Evolutionary conservation across 2,797 vertebrate genomes (phyloP).

Genomic region (Staurois parvus): DNA sequence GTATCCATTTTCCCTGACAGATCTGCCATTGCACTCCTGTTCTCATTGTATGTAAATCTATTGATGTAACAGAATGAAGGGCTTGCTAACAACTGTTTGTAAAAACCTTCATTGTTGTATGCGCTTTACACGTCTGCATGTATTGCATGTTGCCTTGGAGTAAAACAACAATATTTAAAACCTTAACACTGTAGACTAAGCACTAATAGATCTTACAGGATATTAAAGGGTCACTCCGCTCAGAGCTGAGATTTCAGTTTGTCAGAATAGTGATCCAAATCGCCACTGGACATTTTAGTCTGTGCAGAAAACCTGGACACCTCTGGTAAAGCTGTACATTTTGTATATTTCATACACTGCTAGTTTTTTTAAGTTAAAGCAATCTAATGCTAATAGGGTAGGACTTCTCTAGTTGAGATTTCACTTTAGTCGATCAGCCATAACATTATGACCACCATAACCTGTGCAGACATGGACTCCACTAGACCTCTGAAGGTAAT

Average conservation of each 20-base stretch:
- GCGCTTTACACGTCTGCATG: conserved; percentile 25
- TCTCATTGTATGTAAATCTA: not conserved
- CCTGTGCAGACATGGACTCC: too few species aligned
- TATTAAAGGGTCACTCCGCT: not conserved
- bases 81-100: conserved; percentile 3
- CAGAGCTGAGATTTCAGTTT: not conserved
- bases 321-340: too few species aligned
- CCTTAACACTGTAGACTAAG: not conserved
- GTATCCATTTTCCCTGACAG: not conserved
- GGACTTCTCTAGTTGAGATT: too few species aligned
- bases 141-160: conserved; percentile 13
- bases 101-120: conserved; percentile 28
- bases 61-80: conserved; percentile 25
- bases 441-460: too few species aligned
- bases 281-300: not conserved
- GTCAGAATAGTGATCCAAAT: not conserved
- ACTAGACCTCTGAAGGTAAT: too few species aligned
- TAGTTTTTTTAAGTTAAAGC: too few species aligned
- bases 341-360: too few species aligned
- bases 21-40: not conserved
- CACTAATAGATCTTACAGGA: not conserved
- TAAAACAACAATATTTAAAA: not conserved
- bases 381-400: too few species aligned
- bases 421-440: too few species aligned
- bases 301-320: too few species aligned